Percentiles rank a stretch among this genome's conserved stretches.
Evolutionary conservation across 2,888 invertebrate species (phyloP).

Genomic region (Anorthoa munda): DNA sequence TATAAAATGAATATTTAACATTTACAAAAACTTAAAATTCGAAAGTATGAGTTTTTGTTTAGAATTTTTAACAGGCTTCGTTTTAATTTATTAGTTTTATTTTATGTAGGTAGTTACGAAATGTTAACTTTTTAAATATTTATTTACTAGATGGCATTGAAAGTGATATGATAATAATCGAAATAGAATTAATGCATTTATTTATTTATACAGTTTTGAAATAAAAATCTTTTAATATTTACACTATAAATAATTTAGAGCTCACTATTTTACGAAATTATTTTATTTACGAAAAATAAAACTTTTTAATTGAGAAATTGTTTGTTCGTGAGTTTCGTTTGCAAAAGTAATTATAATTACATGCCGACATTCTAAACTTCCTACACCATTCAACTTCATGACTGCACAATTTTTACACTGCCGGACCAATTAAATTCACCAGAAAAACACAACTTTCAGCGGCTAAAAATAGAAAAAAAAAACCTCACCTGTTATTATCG

Average conservation of each 20-base stretch:
- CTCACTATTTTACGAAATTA: constrained; percentile 14
- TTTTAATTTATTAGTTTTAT: constrained; percentile 20
- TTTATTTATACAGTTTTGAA: constrained; percentile 57
- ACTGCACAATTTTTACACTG: constrained; percentile 43
- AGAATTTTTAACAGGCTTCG: constrained; percentile 22
- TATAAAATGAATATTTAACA: constrained; percentile 35
- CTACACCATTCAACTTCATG: constrained; percentile 51
- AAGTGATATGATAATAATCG: constrained; percentile 65
- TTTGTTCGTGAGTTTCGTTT: constrained; percentile 41
- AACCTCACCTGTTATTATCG: constrained; percentile 84
- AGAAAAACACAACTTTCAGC: constrained; percentile 19
- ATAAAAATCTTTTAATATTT: constrained; percentile 36
- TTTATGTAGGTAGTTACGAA: constrained; percentile 22
- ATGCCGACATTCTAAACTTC: constrained; percentile 36
- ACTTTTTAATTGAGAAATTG: constrained; percentile 37
- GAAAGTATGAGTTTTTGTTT: constrained; percentile 50
- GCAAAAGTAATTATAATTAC: constrained; percentile 42
- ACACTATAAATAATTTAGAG: constrained; percentile 55
- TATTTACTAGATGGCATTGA: constrained; percentile 64
- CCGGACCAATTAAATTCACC: constrained; percentile 34
- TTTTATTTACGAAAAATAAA: constrained; percentile 15
- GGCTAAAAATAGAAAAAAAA: constrained; percentile 11
- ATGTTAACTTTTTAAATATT: constrained; percentile 55
- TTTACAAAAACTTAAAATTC: constrained; percentile 23
- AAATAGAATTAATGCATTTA: constrained; percentile 44